phyloP scores from a whole-genome alignment of 1,140 invertebrate species.

The Trichomalopsis sarcophagae region DNA sequence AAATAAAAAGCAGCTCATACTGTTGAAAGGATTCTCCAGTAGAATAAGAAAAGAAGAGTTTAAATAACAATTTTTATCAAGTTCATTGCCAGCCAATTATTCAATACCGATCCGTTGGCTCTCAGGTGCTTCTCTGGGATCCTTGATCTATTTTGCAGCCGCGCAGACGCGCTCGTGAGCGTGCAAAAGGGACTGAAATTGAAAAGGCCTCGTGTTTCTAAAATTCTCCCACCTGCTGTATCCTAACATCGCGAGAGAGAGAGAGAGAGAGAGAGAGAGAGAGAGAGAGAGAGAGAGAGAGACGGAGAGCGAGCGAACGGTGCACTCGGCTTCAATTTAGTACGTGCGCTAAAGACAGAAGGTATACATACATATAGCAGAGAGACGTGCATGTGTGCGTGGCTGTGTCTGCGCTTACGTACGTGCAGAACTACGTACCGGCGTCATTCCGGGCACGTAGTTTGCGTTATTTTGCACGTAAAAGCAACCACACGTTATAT shows the following conservation, averaged over 20 bases:
- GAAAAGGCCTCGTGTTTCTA: slow-evolving; percentile 23
- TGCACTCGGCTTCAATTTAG: slow-evolving; percentile 29
- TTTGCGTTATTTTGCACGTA: slow-evolving; percentile 32
- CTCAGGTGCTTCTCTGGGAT: background rate
- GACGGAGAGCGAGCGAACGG: too few relatives aligned
- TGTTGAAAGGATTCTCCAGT: too few relatives aligned
- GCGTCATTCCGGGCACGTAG: background rate
- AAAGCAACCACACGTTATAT: slow-evolving; percentile 32
- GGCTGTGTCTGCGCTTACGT: background rate
- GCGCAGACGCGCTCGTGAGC: background rate
- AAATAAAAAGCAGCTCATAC: too few relatives aligned
- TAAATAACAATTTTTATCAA: too few relatives aligned
- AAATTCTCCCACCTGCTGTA: slow-evolving; percentile 7
- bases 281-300: too few relatives aligned
- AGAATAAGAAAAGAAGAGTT: too few relatives aligned
- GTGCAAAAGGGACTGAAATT: background rate
- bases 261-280: too few relatives aligned
- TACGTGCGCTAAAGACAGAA: slow-evolving; percentile 29
- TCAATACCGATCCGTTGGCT: too few relatives aligned
- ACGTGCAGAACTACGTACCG: background rate
- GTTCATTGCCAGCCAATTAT: too few relatives aligned
- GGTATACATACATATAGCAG: too few relatives aligned
- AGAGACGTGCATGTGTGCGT: background rate
- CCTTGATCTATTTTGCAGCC: background rate
- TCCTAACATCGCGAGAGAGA: background rate